Base-by-base conservation (phyloP, 1,140 invertebrate genomes). In the Leptinotarsa defecta region DNA sequence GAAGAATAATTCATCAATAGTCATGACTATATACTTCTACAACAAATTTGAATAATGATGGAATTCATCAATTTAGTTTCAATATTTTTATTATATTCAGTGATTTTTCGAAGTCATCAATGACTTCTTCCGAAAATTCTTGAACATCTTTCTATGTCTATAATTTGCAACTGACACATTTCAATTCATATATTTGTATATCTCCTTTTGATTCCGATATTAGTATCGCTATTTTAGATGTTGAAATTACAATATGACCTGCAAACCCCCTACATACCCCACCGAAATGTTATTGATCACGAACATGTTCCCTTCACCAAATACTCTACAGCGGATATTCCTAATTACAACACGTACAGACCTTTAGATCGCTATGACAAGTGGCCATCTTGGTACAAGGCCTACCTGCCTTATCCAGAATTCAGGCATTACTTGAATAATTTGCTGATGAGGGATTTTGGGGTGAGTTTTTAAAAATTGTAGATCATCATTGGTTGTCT, bases 391-490 rank as follows among this genome's bases (percentile, higher is more conserved):
- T 79, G 76, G 74, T 79, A 74, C 70, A 68, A 73, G 15, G 76
- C 76, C 64, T 79, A 79, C 27, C 71, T 65, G 4, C 76, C 73
- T 13, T 43, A 77, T 0, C 76, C 61, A 27, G 69, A 75, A 8
- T 77, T 75, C 52, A 67, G 78, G 61, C 69, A 48, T 13, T 79
- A 79, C 63, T 48, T 79, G 24, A 79, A 79, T 65, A 79, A 79
- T 64, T 73, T 77, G 62, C 63, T 79, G 57, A 71, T 77, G 24
- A 77, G 78, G 63, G 78, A 79, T 69, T 64, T 79, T 13, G 57
- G 76, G 65, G 78, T 79, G 73, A 76, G 77, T 78, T 48, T 52
- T 57, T 13, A 4, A 15, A 57, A 57, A 17, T 57, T 4, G n/a
- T 15, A 17, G n/a, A 57, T 57, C n/a, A 19, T 57, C 52, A 57